A percentile compares a stretch with the other conserved stretches of the same genome.
Evolutionary conservation across 1,140 invertebrate genomes (phyloP).

Genomic region (Harpegnathos saltator): DNA sequence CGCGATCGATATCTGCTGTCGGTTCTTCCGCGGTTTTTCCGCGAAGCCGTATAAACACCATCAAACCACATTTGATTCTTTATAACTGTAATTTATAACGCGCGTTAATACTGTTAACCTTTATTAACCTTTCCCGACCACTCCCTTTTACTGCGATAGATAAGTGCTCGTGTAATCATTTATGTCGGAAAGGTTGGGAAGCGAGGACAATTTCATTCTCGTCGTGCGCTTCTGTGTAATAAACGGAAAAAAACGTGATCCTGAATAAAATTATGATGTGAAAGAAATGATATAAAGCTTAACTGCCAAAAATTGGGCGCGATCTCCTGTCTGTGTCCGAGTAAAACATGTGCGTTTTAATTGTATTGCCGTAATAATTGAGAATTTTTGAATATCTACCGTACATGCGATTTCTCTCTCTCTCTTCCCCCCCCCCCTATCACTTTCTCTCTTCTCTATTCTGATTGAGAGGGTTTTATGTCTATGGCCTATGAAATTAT

Average conservation of each 20-base stretch:
- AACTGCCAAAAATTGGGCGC: not conserved
- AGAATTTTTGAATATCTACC: too few relatives aligned
- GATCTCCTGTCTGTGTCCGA: not conserved
- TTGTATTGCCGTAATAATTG: too few relatives aligned
- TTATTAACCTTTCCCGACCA: not conserved
- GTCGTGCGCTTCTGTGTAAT: not conserved
- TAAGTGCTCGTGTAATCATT: not conserved
- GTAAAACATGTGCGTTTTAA: not conserved
- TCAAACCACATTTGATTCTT: not conserved
- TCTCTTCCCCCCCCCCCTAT: too few relatives aligned
- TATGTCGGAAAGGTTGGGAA: not conserved
- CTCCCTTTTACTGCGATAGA: not conserved
- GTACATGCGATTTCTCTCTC: too few relatives aligned
- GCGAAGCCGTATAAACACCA: not conserved
- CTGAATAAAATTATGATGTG: conserved; percentile 1
- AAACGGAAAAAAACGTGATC: not conserved
- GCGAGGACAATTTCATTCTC: not conserved
- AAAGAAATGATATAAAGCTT: conserved; percentile 9
- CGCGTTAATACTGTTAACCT: conserved; percentile 1
- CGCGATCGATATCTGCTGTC: not conserved
- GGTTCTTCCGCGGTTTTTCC: not conserved
- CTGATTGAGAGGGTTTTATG: too few relatives aligned
- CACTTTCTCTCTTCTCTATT: too few relatives aligned
- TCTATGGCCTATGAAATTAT: too few relatives aligned
- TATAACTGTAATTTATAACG: not conserved